phyloP scores from a whole-genome alignment of 2,797 vertebrate species.

The Gobio occitaniae region DNA sequence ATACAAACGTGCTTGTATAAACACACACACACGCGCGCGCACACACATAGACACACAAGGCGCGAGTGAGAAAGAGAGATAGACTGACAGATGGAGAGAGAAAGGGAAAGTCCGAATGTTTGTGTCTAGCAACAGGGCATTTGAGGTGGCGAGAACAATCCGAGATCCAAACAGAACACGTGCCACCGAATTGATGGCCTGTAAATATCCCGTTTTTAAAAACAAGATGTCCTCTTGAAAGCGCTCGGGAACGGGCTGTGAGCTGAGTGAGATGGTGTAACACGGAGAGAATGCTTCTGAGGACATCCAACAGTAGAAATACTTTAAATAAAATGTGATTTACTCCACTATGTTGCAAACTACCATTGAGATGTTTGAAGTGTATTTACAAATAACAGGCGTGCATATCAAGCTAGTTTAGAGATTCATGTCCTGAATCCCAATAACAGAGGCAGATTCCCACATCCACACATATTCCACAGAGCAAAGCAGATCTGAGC shows the following conservation, averaged over 20 bases:
- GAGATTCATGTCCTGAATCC: constrained; percentile 60
- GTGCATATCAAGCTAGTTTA: constrained; percentile 62
- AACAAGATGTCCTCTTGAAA: constrained; percentile 50
- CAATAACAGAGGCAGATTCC: constrained; percentile 61
- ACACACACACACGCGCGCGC: neutral
- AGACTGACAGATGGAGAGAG: constrained; percentile 37
- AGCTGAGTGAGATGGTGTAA: constrained; percentile 43
- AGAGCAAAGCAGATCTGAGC: constrained; percentile 65
- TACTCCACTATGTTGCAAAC: constrained; percentile 56
- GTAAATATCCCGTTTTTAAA: constrained; percentile 23
- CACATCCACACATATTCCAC: constrained; percentile 57
- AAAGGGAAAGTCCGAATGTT: neutral
- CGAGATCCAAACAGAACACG: constrained; percentile 48
- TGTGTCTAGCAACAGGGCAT: constrained; percentile 15
- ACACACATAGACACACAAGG: constrained; percentile 43
- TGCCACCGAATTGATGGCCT: constrained; percentile 36
- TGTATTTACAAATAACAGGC: constrained; percentile 63
- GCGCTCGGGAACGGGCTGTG: neutral
- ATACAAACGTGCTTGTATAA: constrained; percentile 27
- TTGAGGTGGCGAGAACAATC: constrained; percentile 42
- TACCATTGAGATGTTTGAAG: constrained; percentile 63
- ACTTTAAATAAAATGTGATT: constrained; percentile 58
- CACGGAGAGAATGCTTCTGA: constrained; percentile 35
- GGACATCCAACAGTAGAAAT: constrained; percentile 56
- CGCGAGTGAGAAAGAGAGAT: constrained; percentile 33